Percentiles rank a stretch among this genome's conserved stretches.
Conservation (phyloP, 2,888 invertebrate species). For the Drosophila mulleri region DNA sequence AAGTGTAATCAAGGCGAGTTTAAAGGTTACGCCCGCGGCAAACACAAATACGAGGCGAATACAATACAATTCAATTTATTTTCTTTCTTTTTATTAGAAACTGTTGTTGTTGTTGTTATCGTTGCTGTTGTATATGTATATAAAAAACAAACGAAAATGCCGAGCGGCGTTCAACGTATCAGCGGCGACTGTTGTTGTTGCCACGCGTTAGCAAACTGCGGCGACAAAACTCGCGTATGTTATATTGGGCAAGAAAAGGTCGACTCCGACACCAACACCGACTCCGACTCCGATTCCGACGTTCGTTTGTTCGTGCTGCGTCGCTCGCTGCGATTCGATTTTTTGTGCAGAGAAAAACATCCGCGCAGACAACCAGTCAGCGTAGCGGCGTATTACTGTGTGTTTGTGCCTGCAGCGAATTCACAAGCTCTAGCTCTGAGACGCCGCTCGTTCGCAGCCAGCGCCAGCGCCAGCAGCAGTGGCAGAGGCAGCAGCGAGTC, state of each 20-base stretch:
- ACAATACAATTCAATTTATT: constrained; percentile 36
- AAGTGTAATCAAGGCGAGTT: constrained; percentile 55
- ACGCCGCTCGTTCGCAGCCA: constrained; percentile 25
- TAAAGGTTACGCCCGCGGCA: constrained; percentile 62
- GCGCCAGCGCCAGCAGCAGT: constrained; percentile 12
- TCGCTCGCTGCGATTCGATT: constrained; percentile 24
- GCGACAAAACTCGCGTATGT: constrained; percentile 30
- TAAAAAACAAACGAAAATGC: constrained; percentile 52
- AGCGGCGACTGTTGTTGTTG: constrained; percentile 53
- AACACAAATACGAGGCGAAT: constrained; percentile 36
- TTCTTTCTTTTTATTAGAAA: not conserved
- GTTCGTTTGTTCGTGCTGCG: constrained; percentile 6
- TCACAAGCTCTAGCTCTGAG: constrained; percentile 32
- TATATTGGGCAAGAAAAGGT: constrained; percentile 31
- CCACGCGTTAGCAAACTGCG: constrained; percentile 55
- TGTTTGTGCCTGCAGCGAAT: constrained; percentile 53
- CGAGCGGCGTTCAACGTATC: constrained; percentile 35
- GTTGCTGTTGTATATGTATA: constrained; percentile 14
- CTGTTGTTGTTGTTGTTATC: not conserved
- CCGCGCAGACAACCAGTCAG: constrained; percentile 70
- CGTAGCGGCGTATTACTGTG: constrained; percentile 70
- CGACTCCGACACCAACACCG: constrained; percentile 29
- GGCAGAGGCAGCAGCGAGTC: constrained; percentile 14
- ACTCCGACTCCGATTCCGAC: constrained; percentile 18
- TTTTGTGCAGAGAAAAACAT: constrained; percentile 35